Evolutionary conservation across 1,140 invertebrate genomes (phyloP), one percentile per base, ranked within the genome.

Genomic region (Rhyzopertha dominica): DNA sequence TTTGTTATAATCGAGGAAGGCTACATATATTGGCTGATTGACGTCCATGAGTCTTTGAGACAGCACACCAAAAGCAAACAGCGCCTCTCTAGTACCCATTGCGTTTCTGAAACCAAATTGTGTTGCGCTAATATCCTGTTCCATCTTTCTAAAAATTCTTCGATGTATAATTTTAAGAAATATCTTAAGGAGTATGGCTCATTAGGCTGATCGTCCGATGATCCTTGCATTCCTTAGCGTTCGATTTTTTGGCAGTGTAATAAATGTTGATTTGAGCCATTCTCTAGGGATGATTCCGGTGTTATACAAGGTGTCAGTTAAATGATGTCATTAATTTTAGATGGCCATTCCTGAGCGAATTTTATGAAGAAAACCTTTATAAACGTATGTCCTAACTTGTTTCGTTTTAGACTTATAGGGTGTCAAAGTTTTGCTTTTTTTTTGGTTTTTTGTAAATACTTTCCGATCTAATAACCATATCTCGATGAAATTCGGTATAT

Each of bases 51-150:
- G 20, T 26, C 19, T 34, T 26, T 47, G 30, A 22, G 22, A n/a
- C 12, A 54, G 30, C 12, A 56, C 42, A 14, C 55, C 37, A 12
- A 59, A 44, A 8, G 19, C 10, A 28, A 60, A 49, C 8, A 58
- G 24, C 10, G 52, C 58, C 32, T 56, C 55, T 35, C 47, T 28
- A 10, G 54, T 57, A 9, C 53, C 58, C 22, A 58, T 17, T 30
- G 34, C 51, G 8, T 34, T 34, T 34, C 44, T 24, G 37, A 59
- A 57, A 9, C 56, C 53, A 48, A 61, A 56, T 45, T 57, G 48
- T 7, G 29, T 43, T 13, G 37, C 14, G 14, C 45, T 35, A 24
- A 58, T 12, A 32, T 47, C 20, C 12, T 37, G 10, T 43, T 54
- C 56, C n/a, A 48, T 19, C 25, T 51, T 54, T 42, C 29, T 49